Percentiles rank a stretch among this genome's conserved stretches.
Conservation (phyloP, 1,140 invertebrate genomes). For the Drosophila tristis region DNA sequence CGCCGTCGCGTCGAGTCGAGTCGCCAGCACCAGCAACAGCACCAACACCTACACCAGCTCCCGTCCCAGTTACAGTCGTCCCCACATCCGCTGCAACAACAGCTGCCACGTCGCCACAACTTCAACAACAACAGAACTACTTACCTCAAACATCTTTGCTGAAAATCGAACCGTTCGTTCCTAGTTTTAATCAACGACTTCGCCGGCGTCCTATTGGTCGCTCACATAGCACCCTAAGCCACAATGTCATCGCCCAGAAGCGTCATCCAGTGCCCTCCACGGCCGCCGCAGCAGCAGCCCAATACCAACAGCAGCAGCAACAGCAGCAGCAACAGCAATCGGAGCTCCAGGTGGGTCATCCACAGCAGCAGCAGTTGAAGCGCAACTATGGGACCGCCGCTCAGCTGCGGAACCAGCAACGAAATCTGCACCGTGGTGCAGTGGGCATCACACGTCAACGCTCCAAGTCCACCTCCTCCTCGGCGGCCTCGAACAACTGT, state of each 20-base stretch:
- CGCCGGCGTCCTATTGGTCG: conserved; percentile 85
- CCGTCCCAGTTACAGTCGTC: conserved; percentile 8
- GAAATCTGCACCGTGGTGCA: conserved; percentile 47
- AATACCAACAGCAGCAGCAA: conserved; percentile 15
- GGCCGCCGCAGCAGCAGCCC: conserved; percentile 29
- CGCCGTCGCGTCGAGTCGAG: neutral
- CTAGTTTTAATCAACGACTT: conserved; percentile 84
- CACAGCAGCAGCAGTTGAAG: conserved; percentile 13
- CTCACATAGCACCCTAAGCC: conserved; percentile 85
- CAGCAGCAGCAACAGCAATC: conserved; percentile 27
- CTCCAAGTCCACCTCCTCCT: conserved; percentile 80
- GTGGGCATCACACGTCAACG: conserved; percentile 61
- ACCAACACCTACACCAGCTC: conserved; percentile 13
- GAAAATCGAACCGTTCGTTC: conserved; percentile 87
- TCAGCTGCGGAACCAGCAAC: conserved; percentile 50
- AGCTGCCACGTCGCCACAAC: conserved; percentile 29
- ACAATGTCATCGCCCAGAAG: conserved; percentile 54
- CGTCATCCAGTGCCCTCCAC: conserved; percentile 1
- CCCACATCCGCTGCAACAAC: conserved; percentile 34
- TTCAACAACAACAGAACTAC: conserved; percentile 65
- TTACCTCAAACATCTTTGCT: conserved; percentile 85
- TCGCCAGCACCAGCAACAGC: neutral
- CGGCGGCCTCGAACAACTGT: conserved; percentile 68
- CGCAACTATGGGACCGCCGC: conserved; percentile 7
- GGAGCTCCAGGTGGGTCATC: conserved; percentile 51